Evolutionary conservation across 2,888 invertebrate species (phyloP).

Genomic region (Geophilus truncorum): DNA sequence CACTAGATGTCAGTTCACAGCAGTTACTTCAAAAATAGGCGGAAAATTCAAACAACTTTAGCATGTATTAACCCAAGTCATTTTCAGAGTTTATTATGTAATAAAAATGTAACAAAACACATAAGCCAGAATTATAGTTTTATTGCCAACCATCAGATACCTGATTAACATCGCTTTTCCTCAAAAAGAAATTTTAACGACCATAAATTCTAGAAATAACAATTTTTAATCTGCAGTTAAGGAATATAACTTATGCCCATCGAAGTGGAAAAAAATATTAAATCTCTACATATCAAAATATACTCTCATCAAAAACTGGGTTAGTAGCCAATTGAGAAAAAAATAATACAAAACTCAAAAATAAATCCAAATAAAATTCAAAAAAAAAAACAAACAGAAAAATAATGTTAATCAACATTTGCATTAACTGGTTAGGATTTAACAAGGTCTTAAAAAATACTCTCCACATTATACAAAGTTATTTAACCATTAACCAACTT

Average conservation of each 20-base stretch:
- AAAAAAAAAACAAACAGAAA: neutral
- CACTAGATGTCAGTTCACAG: too few species aligned
- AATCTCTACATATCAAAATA: neutral
- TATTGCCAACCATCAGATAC: slow-evolving; percentile 5
- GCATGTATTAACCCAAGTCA: too few species aligned
- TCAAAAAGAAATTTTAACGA: neutral
- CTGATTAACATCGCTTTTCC: neutral
- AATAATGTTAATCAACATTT: neutral
- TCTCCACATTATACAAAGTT: neutral
- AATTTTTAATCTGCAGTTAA: neutral
- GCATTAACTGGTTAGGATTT: neutral
- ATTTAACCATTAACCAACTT: neutral
- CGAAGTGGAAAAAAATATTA: neutral
- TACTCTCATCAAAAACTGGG: neutral
- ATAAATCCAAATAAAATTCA: neutral
- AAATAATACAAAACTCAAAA: neutral
- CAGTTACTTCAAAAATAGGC: too few species aligned
- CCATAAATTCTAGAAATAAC: neutral
- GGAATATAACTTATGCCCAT: neutral
- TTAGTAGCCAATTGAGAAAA: neutral
- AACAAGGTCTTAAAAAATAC: neutral
- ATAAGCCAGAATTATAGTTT: neutral
- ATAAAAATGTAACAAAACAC: neutral
- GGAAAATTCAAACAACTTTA: too few species aligned
- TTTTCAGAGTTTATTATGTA: too few species aligned